These are phyloP conservation scores for Pseudachorutes palmiensis DNA, from an alignment of 1,140 invertebrate species.

Conservation along the genomic window DNA sequence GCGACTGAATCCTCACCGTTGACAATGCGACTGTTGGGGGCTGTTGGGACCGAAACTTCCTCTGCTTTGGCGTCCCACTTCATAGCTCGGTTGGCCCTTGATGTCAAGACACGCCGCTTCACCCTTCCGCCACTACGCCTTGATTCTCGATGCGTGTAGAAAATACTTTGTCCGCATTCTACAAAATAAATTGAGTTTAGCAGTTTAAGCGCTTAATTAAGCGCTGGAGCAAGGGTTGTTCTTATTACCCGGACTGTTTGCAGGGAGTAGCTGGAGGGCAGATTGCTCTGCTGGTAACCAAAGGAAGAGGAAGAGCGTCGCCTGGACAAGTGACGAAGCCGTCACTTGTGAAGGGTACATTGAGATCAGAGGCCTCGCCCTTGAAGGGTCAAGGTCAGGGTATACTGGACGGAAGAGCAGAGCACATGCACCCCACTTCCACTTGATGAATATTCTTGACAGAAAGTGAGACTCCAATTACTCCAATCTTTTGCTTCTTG, in stretches of 20 bases:
- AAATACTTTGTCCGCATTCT: slow-evolving; percentile 41
- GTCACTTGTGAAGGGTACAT: no score
- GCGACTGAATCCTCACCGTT: slow-evolving; percentile 48
- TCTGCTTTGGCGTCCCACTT: slow-evolving; percentile 26
- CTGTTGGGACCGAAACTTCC: neutral
- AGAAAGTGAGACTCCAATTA: no score
- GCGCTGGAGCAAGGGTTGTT: neutral
- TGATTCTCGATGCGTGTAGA: slow-evolving; percentile 40
- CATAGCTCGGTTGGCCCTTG: slow-evolving; percentile 48
- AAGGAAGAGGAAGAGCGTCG: neutral
- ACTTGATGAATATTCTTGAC: no score
- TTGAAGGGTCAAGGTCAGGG: no score
- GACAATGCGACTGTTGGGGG: slow-evolving; percentile 39
- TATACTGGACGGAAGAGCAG: no score
- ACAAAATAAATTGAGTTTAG: slow-evolving; percentile 11
- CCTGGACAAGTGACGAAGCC: no score
- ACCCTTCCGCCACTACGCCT: slow-evolving; percentile 24
- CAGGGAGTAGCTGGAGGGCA: slow-evolving; percentile 10
- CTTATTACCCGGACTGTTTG: slow-evolving; percentile 25
- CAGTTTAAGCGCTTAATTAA: neutral
- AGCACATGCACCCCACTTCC: no score
- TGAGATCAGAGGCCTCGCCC: no score
- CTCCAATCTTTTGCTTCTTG: no score
- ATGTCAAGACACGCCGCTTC: slow-evolving; percentile 46
- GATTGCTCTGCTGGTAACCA: neutral